Base-by-base conservation (phyloP, 2,888 invertebrate species). In the Acronicta aceris region DNA sequence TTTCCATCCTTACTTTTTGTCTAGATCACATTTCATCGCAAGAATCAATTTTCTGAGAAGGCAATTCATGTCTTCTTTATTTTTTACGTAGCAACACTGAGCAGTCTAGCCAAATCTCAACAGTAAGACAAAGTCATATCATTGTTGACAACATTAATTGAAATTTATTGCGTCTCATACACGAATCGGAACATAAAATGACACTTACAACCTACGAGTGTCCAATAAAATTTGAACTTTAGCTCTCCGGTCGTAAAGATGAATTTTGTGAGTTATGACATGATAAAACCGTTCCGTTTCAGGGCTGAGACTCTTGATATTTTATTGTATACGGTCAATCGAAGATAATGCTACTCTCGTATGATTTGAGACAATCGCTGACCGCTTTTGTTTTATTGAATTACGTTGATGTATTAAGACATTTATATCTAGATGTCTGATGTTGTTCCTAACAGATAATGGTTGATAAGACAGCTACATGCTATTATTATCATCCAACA, bases 321-420 rank as follows among this genome's bases (percentile, higher is more conserved):
- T 77, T 77, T 77, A 78, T 69, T 73, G 78, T 74, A 71, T 76
- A 73, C 73, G 87, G 81, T 88, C 91, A 91, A 92, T 92, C 91
- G 92, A 92, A 93, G 92, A 93, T 93, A 93, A 94, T 93, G 91
- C 85, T 87, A 89, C 90, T 90, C 87, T 84, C 91, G 21, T 21
- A 89, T 92, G 91, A 92, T 93, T 91, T 91, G 88, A 92, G 85
- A 92, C 93, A 93, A 93, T 93, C 89, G 85, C 77, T 76, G 85
- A 78, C 76, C 85, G 85, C 81, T 87, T 88, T 89, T 85, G 86
- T 89, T 87, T 91, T 88, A 92, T 93, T 93, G 89, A 89, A 91
- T 93, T 89, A 92, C 79, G 73, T 75, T 59, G 61, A 68, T 69
- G 61, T 66, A 66, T 78, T 71, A 72, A 60, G 59, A 53, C 41